Evolutionary conservation across 2,888 invertebrate species (phyloP).

Genomic region (Fragum sueziense): DNA sequence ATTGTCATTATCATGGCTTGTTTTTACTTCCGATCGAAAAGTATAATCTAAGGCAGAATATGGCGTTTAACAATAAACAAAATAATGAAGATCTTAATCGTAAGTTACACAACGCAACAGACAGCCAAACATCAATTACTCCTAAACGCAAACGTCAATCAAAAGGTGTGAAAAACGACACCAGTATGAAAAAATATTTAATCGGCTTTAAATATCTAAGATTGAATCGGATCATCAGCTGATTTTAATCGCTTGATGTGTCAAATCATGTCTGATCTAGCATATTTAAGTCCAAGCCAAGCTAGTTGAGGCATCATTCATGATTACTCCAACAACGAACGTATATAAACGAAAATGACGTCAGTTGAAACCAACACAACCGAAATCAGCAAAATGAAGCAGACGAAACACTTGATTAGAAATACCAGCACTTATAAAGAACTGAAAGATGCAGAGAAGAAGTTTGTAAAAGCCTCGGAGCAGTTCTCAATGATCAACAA

Average conservation of each 20-base stretch:
- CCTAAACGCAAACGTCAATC: not conserved
- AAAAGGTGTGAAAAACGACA: not conserved
- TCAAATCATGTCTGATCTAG: not conserved
- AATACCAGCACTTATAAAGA: not conserved
- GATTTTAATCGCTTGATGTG: conserved; percentile 15
- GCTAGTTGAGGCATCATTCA: not conserved
- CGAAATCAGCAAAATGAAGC: not conserved
- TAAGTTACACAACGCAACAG: not conserved
- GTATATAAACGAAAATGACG: not conserved
- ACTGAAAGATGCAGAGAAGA: conserved; percentile 11
- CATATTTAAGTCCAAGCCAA: not conserved
- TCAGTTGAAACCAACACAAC: not conserved
- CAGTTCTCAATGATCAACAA: conserved; percentile 19
- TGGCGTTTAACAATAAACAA: no score
- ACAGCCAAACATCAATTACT: not conserved
- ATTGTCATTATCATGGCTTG: no score
- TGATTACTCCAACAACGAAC: not conserved
- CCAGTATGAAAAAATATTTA: no score
- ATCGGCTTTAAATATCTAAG: not conserved
- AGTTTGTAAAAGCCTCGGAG: conserved; percentile 7
- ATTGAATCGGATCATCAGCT: not conserved
- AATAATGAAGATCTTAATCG: no score
- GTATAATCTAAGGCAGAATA: no score
- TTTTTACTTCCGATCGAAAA: no score
- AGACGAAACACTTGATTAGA: not conserved